Evolutionary conservation across 2,888 invertebrate genomes (phyloP).

Genomic region (Aphidoletes aphidimyza): DNA sequence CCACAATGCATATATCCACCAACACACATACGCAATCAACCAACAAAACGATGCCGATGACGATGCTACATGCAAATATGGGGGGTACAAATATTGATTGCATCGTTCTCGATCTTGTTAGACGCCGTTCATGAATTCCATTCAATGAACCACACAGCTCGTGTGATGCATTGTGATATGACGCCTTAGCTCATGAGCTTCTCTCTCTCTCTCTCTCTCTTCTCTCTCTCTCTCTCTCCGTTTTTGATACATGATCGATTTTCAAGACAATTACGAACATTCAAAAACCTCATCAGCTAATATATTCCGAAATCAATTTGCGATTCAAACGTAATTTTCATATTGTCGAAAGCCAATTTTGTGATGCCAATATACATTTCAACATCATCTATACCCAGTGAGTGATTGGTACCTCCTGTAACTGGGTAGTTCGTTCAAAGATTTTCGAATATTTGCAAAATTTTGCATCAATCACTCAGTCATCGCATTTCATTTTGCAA

Average conservation of each 20-base stretch:
- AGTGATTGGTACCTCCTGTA: no score
- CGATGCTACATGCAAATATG: neutral
- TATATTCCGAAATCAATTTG: slow-evolving; percentile 42
- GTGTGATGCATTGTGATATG: no score
- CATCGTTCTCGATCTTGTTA: neutral
- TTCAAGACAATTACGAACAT: neutral
- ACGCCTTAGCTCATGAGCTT: no score
- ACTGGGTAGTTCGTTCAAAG: neutral
- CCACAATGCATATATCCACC: no score
- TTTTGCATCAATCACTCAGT: neutral
- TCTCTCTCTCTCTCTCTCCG: no score
- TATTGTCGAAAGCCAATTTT: no score
- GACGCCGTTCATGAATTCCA: neutral
- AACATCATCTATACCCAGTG: no score
- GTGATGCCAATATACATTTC: no score
- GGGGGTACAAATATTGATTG: neutral
- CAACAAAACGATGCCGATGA: neutral
- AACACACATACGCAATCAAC: no score
- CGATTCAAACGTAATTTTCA: neutral
- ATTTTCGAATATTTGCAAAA: neutral
- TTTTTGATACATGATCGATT: neutral
- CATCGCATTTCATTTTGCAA: neutral
- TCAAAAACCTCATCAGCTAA: neutral
- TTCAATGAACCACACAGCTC: no score
- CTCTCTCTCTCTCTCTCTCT: no score